Base-by-base conservation (phyloP, 2,888 invertebrate genomes). In the Eustalomyia histrio region DNA sequence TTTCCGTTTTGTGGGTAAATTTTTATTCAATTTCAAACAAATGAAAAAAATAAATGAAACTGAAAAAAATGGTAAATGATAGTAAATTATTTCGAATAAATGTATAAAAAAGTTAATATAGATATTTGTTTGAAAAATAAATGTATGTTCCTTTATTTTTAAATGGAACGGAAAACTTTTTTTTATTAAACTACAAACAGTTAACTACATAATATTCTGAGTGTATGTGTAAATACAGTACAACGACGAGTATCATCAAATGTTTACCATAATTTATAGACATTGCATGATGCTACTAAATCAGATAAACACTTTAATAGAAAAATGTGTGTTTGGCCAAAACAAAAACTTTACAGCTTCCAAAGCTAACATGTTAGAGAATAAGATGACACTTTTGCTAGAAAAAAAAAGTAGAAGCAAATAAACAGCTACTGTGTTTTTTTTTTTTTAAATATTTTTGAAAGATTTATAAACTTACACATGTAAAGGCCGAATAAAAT, bases 251-350 rank as follows among this genome's bases (percentile, higher is more conserved):
- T 29, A 57, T 57, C 55, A 57, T 57, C 55, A 57, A 24, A 57
- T 17, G 39, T n/a, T 43, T 47, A 47, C 61, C 71, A 80, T 80
- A 68, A 80, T 80, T 76, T 76, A 80, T 80, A 64, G 80, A 73
- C 72, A 57, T 80, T 80, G 80, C 80, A 76, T 80, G 80, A 76
- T 76, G 72, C 68, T 68, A 64, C 43, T 76, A 68, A 76, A 80
- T 76, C 80, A 73, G 80, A 72, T 80, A 76, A 74, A 57, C 50
- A 47, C 35, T 43, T 50, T 63, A 43, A 43, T 12, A 43, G 12
- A 14, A 47, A 50, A 24, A 60, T 16, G 2, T 47, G 24, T 29
- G 43, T 50, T 24, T 63, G 24, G 60, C 24, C 63, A 18, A n/a
- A 12, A 39, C 39, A 12, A 39, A 39, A 39, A 39, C 12, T 39